These are phyloP conservation scores for Puntigrus tetrazona DNA, from an alignment of 2,113 vertebrate genomes.

Conservation along the genomic window DNA sequence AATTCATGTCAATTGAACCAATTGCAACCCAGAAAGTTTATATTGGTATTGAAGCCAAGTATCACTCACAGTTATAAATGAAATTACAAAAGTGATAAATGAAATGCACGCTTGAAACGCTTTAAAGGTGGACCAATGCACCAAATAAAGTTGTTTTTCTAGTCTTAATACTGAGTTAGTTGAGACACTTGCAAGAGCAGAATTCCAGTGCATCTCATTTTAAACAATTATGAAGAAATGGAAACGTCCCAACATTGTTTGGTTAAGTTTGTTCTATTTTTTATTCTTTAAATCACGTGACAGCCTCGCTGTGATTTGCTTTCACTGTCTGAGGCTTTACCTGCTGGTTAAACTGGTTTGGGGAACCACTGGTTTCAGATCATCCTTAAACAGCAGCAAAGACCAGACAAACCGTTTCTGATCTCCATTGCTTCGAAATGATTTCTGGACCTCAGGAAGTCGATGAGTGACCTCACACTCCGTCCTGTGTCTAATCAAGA, in stretches of 20 bases:
- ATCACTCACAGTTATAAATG: too few relatives aligned
- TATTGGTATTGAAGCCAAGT: too few relatives aligned
- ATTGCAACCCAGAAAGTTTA: not conserved
- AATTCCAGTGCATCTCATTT: not conserved
- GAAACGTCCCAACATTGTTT: not conserved
- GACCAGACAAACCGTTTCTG: too few relatives aligned
- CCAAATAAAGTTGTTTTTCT: too few relatives aligned
- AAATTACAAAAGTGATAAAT: too few relatives aligned
- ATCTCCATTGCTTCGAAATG: not conserved
- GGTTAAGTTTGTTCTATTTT: not conserved
- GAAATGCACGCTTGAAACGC: too few relatives aligned
- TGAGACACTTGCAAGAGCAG: too few relatives aligned
- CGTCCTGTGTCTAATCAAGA: not conserved
- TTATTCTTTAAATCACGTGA: not conserved
- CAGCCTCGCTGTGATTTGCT: not conserved
- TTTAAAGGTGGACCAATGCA: too few relatives aligned
- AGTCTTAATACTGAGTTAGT: too few relatives aligned
- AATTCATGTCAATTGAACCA: too few relatives aligned
- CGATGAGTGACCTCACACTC: not conserved
- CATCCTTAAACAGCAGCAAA: not conserved
- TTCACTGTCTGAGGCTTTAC: not conserved
- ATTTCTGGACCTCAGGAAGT: not conserved
- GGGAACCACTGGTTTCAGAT: not conserved
- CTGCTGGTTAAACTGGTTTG: conserved; percentile 13
- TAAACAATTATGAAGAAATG: not conserved